These are phyloP conservation scores for Sialis fuliginosa DNA, from an alignment of 2,888 invertebrate genomes.

Conservation along the genomic window DNA sequence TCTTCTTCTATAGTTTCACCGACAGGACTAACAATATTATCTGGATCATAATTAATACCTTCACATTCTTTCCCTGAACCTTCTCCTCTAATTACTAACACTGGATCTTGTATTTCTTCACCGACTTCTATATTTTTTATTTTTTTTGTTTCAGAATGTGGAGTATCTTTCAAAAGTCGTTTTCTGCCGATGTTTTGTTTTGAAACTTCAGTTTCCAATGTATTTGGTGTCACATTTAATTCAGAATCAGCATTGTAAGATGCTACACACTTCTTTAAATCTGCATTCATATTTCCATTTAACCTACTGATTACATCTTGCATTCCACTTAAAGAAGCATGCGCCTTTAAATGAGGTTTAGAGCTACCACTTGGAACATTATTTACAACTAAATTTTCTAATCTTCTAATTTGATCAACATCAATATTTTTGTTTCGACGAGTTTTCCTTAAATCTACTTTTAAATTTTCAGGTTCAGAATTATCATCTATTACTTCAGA, in stretches of 20 bases:
- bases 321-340: constrained; percentile 13
- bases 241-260: background rate
- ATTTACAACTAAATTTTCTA: background rate
- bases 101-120: constrained; percentile 55
- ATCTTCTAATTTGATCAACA: constrained; percentile 8
- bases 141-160: constrained; percentile 5
- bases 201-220: constrained; percentile 4
- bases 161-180: background rate
- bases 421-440: constrained; percentile 12
- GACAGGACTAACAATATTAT: background rate
- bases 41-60: constrained; percentile 20
- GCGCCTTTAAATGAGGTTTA: constrained; percentile 16
- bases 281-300: constrained; percentile 6
- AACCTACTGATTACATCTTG: constrained; percentile 8
- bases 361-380: constrained; percentile 12
- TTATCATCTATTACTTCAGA: constrained; percentile 1
- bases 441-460: constrained; percentile 1
- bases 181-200: constrained; percentile 1
- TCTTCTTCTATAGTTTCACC: constrained; percentile 45
- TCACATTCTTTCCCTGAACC: constrained; percentile 50
- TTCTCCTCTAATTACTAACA: constrained; percentile 49
- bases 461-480: constrained; percentile 8
- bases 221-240: constrained; percentile 6
- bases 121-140: constrained; percentile 25
- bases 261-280: background rate